A percentile compares a stretch with the other conserved stretches of the same genome.
Conservation (phyloP, 1,140 invertebrate species). For the Macrobrachium rosenbergii region DNA sequence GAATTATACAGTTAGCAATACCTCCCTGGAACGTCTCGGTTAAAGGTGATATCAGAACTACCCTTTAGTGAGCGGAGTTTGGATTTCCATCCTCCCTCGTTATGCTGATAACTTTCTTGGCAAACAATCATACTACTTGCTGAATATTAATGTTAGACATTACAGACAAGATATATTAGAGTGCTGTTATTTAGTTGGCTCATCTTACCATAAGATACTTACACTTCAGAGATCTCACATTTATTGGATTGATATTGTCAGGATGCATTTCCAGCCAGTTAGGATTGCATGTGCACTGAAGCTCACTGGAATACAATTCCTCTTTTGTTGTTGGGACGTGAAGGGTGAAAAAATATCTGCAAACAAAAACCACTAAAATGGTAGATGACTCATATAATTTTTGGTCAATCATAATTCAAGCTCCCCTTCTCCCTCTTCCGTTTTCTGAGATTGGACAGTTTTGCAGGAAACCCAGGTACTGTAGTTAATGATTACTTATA, state of each 20-base stretch:
- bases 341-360: constrained; percentile 45
- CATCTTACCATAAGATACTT: not conserved
- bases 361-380: not conserved
- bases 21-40: too few relatives aligned
- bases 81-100: too few relatives aligned
- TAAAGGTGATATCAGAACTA: too few relatives aligned
- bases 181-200: not conserved
- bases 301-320: constrained; percentile 49
- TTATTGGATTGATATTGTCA: constrained; percentile 44
- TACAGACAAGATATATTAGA: not conserved
- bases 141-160: not conserved
- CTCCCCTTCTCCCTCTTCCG: too few relatives aligned
- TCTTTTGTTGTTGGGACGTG: constrained; percentile 38
- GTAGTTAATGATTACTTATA: too few relatives aligned
- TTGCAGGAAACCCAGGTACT: too few relatives aligned
- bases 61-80: too few relatives aligned
- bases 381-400: not conserved
- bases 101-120: too few relatives aligned
- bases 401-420: not conserved
- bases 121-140: too few relatives aligned
- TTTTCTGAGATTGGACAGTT: too few relatives aligned
- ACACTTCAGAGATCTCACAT: constrained; percentile 47
- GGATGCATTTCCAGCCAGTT: constrained; percentile 49
- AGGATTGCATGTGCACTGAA: constrained; percentile 48
- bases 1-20: too few relatives aligned